These are phyloP conservation scores for Phymorhynchus buccinoides DNA, from an alignment of 1,140 invertebrate species.

Conservation along the genomic window DNA sequence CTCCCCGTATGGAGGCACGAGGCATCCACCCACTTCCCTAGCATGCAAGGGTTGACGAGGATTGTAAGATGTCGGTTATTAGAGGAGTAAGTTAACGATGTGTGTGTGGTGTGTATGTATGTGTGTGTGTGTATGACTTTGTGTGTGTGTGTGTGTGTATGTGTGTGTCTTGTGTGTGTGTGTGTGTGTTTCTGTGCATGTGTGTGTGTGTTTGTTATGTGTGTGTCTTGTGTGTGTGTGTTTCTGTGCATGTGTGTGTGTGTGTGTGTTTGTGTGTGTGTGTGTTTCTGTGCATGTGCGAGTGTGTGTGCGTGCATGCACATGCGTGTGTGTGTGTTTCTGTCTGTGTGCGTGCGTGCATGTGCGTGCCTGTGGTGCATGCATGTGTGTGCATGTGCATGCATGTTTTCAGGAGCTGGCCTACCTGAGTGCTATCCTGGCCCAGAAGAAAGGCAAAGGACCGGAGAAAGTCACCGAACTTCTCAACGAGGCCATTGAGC, in stretches of 20 bases:
- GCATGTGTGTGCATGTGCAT: too few species aligned
- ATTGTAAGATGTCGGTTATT: too few species aligned
- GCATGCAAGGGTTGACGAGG: too few species aligned
- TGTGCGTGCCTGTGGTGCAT: too few species aligned
- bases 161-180: too few species aligned
- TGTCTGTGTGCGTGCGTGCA: not conserved
- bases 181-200: not conserved
- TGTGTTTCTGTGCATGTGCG: not conserved
- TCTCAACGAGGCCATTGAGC: conserved; percentile 82
- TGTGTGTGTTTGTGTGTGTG: not conserved
- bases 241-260: not conserved
- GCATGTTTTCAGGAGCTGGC: conserved; percentile 69
- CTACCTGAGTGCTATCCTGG: conserved; percentile 75
- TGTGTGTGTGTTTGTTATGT: not conserved
- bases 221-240: not conserved
- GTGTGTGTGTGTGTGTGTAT: too few species aligned
- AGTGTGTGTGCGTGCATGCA: not conserved
- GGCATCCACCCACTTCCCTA: too few species aligned
- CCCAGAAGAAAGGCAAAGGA: conserved; percentile 75
- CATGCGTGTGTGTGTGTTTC: not conserved
- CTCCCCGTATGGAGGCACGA: too few species aligned
- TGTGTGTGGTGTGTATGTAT: too few species aligned
- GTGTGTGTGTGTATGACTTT: too few species aligned
- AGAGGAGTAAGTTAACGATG: too few species aligned
- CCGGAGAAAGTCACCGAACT: conserved; percentile 76